A percentile compares a stretch with the other conserved stretches of the same genome.
Evolutionary conservation across 2,888 invertebrate species (phyloP).

Genomic region (Liposcelis brunnea): DNA sequence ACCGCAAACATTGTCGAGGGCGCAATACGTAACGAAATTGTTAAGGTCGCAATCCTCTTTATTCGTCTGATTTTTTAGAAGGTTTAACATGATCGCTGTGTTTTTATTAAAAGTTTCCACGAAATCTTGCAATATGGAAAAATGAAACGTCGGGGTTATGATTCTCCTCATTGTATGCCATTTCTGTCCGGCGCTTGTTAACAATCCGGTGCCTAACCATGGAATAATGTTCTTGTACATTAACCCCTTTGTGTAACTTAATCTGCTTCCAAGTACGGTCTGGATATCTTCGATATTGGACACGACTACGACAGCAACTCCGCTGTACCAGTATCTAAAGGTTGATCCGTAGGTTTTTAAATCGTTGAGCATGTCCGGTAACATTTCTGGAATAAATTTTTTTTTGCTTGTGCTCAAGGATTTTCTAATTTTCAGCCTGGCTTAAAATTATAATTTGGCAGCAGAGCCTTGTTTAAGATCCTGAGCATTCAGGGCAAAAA

Average conservation of each 20-base stretch:
- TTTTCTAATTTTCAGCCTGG: background rate
- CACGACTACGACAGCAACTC: background rate
- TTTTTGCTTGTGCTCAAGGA: background rate
- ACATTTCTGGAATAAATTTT: slow-evolving; percentile 1
- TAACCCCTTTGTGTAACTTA: slow-evolving; percentile 60
- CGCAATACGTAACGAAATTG: slow-evolving; percentile 24
- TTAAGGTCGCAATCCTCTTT: background rate
- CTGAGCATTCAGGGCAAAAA: background rate
- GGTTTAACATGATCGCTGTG: slow-evolving; percentile 33
- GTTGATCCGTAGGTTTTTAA: slow-evolving; percentile 11
- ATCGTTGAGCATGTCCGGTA: background rate
- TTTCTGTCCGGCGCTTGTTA: slow-evolving; percentile 56
- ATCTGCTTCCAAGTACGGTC: slow-evolving; percentile 58
- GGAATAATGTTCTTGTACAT: slow-evolving; percentile 68
- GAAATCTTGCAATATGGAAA: slow-evolving; percentile 70
- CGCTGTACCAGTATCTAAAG: slow-evolving; percentile 12
- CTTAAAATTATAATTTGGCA: background rate
- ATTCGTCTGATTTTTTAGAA: slow-evolving; percentile 24
- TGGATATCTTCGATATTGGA: slow-evolving; percentile 21
- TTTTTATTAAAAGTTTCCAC: slow-evolving; percentile 62
- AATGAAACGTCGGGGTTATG: slow-evolving; percentile 72
- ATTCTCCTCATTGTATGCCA: slow-evolving; percentile 71
- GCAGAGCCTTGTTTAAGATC: background rate
- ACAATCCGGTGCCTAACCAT: slow-evolving; percentile 66
- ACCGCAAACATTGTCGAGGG: slow-evolving; percentile 65